phyloP scores from a whole-genome alignment of 2,113 vertebrate genomes.

The Craseonycteris thonglongyai region DNA sequence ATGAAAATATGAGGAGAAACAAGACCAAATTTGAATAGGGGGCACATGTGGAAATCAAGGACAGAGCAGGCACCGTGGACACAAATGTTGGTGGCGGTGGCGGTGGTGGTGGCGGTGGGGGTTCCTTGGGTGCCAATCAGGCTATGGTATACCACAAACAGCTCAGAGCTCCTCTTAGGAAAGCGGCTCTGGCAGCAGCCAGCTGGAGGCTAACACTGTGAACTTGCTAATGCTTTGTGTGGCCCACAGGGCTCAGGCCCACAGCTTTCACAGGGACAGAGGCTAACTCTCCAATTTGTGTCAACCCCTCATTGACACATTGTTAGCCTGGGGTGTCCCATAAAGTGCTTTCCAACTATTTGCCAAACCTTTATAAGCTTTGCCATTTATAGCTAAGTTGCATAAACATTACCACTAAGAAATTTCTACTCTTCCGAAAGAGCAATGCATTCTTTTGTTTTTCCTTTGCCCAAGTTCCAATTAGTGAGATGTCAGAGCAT shows the following conservation, averaged over 20 bases:
- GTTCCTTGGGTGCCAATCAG: neutral
- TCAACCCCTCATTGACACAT: neutral
- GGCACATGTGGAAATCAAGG: neutral
- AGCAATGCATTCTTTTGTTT: neutral
- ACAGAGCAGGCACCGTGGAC: neutral
- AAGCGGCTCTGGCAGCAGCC: neutral
- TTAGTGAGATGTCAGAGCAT: neutral
- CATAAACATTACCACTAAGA: constrained; percentile 15
- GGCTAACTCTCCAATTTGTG: neutral
- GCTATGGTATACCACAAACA: neutral
- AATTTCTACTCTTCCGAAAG: neutral
- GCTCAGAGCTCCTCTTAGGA: neutral
- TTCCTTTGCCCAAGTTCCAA: neutral
- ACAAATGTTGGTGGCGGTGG: neutral
- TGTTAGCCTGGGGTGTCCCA: neutral
- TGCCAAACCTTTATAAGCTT: neutral
- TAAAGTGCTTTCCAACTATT: neutral
- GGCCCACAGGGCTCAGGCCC: neutral
- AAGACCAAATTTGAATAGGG: neutral
- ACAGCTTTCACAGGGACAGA: neutral
- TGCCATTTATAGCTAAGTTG: constrained; percentile 27
- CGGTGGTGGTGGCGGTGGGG: no score
- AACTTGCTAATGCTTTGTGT: neutral
- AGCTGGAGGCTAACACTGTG: no score
- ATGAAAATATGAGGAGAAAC: neutral